Base-by-base conservation (phyloP, 2,113 vertebrate genomes). In the Penelope pileata region DNA sequence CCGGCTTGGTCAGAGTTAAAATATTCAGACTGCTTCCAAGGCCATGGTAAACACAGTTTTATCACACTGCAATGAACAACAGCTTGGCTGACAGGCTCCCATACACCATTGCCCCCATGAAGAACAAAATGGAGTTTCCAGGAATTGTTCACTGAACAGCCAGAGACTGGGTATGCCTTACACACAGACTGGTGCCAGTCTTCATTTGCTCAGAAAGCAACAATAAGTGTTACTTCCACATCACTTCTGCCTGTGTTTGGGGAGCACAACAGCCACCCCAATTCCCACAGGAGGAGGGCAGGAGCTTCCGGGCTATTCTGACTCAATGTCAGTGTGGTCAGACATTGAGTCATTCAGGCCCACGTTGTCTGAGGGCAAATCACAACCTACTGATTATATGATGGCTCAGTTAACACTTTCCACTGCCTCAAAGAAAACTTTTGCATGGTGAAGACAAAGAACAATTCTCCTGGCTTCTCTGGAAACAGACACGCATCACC, bases 141-240 rank as follows among this genome's bases (percentile, higher is more conserved):
- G 89, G 47, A 91, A 89, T 36, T 77, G 53, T 82, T 67, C 76
- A 70, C 70, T 67, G 42, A 43, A 60, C 40, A 86, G 59, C 40
- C 32, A 2, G 0, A 76, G 42, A 9, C 29, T 51, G 53, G 72
- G 36, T 24, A 45, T 91, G 30, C 58, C 60, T 88, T 48, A 70
- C 27, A 60, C 29, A 4, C 8, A 9, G 19, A 29, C 16, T 1
- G 0, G 40, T 88, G 34, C 60, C 62, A 75, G 42, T 26, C 60
- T 67, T 48, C 18, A 17, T 18, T 48, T 36, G 22, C 29, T 59
- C 59, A 58, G 56, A 73, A 69, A 16, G 51, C 30, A 67, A 66
- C 6, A 40, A 72, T 24, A 27, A 70, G 29, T 0, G 0, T 43
- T 42, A 58, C 22, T 64, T 69, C 40, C 48, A 17, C 7, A 9